Evolutionary conservation across 2,888 invertebrate species (phyloP).

Genomic region (Drosophila nr. perissopoda): DNA sequence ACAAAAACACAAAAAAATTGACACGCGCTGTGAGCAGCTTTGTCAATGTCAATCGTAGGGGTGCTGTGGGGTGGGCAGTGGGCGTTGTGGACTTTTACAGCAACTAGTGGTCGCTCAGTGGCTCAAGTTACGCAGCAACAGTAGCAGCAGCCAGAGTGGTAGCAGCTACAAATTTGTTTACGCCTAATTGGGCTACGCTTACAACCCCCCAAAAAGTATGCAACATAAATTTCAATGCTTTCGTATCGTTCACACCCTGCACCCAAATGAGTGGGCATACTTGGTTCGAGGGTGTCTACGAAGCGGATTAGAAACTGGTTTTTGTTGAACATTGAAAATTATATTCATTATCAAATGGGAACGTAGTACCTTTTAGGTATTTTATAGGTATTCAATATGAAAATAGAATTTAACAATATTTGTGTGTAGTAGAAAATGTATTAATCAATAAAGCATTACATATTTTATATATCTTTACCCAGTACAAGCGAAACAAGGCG

Average conservation of each 20-base stretch:
- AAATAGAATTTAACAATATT: background rate
- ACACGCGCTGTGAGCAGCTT: conserved; percentile 53
- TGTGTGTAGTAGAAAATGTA: background rate
- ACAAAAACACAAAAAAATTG: conserved; percentile 18
- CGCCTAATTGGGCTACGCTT: conserved; percentile 77
- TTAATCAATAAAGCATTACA: background rate
- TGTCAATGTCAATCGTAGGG: conserved; percentile 65
- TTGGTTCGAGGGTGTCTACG: background rate
- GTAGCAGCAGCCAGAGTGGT: conserved; percentile 27
- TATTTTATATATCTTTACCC: too few relatives aligned
- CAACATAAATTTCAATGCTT: conserved; percentile 52
- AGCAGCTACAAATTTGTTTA: conserved; percentile 70
- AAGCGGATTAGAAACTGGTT: background rate
- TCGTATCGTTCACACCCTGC: conserved; percentile 23
- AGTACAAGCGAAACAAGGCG: too few relatives aligned
- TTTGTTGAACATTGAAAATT: background rate
- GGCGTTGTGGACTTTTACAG: conserved; percentile 28
- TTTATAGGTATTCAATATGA: background rate
- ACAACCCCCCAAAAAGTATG: conserved; percentile 58
- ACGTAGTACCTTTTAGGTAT: too few relatives aligned
- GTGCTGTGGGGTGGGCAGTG: background rate
- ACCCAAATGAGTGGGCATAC: conserved; percentile 2
- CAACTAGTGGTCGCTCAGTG: conserved; percentile 55
- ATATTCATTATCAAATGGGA: background rate
- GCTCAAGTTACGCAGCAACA: conserved; percentile 36